Conservation (phyloP, 2,888 invertebrate genomes). For the Pseudococcus jackbeardsleyi region DNA sequence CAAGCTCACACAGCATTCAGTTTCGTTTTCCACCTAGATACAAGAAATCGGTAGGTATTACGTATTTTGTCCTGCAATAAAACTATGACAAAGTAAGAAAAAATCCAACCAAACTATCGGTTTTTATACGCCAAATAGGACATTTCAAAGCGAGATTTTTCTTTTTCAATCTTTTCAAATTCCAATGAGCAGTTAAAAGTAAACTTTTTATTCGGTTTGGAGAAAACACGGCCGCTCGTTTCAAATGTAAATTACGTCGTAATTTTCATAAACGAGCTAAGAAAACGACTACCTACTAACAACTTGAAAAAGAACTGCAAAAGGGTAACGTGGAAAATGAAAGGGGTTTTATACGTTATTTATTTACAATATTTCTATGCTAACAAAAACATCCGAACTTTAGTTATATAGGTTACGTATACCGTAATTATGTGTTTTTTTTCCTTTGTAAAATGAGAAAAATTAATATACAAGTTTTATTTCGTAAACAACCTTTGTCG, state of each 20-base stretch:
- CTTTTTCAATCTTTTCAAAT: conserved; percentile 17
- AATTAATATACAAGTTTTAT: no score
- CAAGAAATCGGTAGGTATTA: no score
- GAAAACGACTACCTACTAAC: background rate
- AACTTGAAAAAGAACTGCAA: background rate
- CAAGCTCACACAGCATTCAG: background rate
- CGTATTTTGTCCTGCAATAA: background rate
- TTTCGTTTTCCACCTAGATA: background rate
- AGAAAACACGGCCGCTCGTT: background rate
- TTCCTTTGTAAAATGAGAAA: no score
- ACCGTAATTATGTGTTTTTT: no score
- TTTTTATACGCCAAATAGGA: background rate
- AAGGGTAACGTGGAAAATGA: background rate
- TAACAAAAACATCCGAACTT: no score
- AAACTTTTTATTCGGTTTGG: background rate
- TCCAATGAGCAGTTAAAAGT: background rate
- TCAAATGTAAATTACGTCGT: conserved; percentile 2
- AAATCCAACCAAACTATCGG: background rate
- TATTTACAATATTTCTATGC: no score
- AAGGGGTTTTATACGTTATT: no score
- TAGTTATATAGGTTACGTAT: no score
- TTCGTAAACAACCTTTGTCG: no score
- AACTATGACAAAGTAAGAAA: background rate
- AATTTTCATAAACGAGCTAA: conserved; percentile 12
- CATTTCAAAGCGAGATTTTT: no score